These are phyloP conservation scores for Harpagoxenus sublaevis DNA, from an alignment of 2,888 invertebrate species.

Conservation along the genomic window DNA sequence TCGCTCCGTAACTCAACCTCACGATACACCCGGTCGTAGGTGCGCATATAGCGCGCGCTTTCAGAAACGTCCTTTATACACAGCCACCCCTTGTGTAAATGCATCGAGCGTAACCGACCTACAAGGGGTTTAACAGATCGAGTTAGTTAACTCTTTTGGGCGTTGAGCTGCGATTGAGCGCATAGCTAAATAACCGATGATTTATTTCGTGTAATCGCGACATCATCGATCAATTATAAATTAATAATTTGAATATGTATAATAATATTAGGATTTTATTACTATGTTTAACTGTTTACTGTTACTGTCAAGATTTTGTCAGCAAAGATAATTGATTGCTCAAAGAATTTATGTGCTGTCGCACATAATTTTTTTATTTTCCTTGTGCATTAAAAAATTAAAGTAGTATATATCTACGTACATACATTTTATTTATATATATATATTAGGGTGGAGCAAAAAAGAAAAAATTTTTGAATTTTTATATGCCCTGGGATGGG, in stretches of 20 bases:
- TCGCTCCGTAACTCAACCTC: constrained; percentile 60
- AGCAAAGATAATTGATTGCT: not conserved
- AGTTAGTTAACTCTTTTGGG: constrained; percentile 50
- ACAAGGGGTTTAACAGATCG: constrained; percentile 46
- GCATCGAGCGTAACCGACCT: constrained; percentile 41
- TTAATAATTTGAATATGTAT: not conserved
- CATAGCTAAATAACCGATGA: not conserved
- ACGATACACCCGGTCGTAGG: constrained; percentile 57
- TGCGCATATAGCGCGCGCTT: constrained; percentile 52
- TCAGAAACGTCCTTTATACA: constrained; percentile 50
- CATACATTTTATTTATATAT: not conserved
- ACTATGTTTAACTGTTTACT: not conserved
- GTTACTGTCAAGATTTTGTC: not conserved
- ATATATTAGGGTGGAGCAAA: too few species aligned
- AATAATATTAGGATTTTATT: not conserved
- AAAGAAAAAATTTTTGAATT: too few species aligned
- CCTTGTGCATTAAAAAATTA: not conserved
- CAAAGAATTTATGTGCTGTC: not conserved
- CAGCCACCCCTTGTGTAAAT: constrained; percentile 50
- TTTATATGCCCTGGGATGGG: too few species aligned
- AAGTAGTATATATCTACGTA: too few species aligned
- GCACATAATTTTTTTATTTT: not conserved
- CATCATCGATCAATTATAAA: not conserved
- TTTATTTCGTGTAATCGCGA: not conserved
- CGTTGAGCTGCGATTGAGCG: constrained; percentile 19